Evolutionary conservation across 2,888 invertebrate genomes (phyloP).

Genomic region (Leptogaster cylindrica): DNA sequence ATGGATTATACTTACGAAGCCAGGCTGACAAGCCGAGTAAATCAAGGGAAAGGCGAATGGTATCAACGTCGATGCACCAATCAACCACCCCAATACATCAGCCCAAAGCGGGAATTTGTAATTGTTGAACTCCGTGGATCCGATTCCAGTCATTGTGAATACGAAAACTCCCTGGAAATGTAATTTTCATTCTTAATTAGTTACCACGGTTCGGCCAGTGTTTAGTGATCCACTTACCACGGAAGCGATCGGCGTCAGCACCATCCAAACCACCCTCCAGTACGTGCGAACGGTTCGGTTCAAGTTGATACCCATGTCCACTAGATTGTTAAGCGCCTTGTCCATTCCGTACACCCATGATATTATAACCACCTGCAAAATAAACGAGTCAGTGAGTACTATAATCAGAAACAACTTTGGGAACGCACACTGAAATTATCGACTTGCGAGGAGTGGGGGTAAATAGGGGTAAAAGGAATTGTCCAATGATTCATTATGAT

Average conservation of each 20-base stretch:
- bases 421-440: too few relatives aligned
- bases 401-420: too few relatives aligned
- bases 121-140: slow-evolving; percentile 68
- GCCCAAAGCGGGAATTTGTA: slow-evolving; percentile 76
- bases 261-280: slow-evolving; percentile 77
- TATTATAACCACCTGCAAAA: slow-evolving; percentile 65
- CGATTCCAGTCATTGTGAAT: slow-evolving; percentile 75
- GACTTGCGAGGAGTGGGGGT: slow-evolving; percentile 29
- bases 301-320: slow-evolving; percentile 70
- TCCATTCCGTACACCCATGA: slow-evolving; percentile 75
- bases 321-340: slow-evolving; percentile 66
- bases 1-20: slow-evolving; percentile 50
- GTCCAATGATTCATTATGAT: too few relatives aligned
- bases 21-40: slow-evolving; percentile 55
- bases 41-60: slow-evolving; percentile 72
- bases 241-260: slow-evolving; percentile 72
- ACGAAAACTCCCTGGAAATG: slow-evolving; percentile 75
- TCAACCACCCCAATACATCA: slow-evolving; percentile 72
- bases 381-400: slow-evolving; percentile 41
- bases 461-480: too few relatives aligned
- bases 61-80: slow-evolving; percentile 73
- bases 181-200: slow-evolving; percentile 38
- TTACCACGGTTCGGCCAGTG: neutral
- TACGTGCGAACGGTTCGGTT: slow-evolving; percentile 67
- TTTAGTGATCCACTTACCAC: slow-evolving; percentile 66